A percentile compares a stretch with the other conserved stretches of the same genome.
Evolutionary conservation across 2,888 invertebrate genomes (phyloP).

Genomic region (Pristionchus fissidentatus): DNA sequence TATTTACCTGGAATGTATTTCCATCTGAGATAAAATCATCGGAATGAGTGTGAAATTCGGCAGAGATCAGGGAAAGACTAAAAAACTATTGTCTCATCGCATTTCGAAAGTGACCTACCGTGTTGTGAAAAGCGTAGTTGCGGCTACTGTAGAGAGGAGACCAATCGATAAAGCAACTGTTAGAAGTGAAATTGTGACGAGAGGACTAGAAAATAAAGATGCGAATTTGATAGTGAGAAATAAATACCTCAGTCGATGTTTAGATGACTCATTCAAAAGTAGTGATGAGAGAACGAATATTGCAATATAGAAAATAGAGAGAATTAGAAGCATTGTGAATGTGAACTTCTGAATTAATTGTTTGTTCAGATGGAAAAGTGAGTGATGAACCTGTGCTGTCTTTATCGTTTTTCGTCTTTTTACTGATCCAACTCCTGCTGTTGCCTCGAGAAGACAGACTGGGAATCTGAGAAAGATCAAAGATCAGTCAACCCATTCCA

Average conservation of each 20-base stretch:
- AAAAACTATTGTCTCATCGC: not conserved
- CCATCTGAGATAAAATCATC: constrained; percentile 24
- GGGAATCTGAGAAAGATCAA: constrained; percentile 3
- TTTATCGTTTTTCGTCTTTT: constrained; percentile 1
- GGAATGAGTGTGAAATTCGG: constrained; percentile 43
- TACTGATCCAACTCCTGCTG: constrained; percentile 28
- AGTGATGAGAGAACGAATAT: constrained; percentile 20
- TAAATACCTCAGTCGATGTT: not conserved
- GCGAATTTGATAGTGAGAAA: not conserved
- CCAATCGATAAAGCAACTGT: not conserved
- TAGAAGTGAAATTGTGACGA: not conserved
- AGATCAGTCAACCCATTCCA: not conserved
- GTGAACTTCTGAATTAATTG: constrained; percentile 27
- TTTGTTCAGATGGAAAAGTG: not conserved
- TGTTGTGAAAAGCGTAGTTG: constrained; percentile 30
- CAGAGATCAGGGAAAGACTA: constrained; percentile 8
- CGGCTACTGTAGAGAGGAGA: not conserved
- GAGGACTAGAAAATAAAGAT: not conserved
- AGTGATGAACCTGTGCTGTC: not conserved
- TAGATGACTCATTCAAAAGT: not conserved
- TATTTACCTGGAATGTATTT: constrained; percentile 37
- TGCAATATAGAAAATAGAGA: constrained; percentile 22
- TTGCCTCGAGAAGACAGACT: constrained; percentile 5
- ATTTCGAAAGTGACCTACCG: not conserved
- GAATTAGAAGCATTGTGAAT: not conserved